Evolutionary conservation across 2,797 vertebrate genomes (phyloP), one percentile per base, ranked within the genome.

Genomic region (Graptemys geographica): DNA sequence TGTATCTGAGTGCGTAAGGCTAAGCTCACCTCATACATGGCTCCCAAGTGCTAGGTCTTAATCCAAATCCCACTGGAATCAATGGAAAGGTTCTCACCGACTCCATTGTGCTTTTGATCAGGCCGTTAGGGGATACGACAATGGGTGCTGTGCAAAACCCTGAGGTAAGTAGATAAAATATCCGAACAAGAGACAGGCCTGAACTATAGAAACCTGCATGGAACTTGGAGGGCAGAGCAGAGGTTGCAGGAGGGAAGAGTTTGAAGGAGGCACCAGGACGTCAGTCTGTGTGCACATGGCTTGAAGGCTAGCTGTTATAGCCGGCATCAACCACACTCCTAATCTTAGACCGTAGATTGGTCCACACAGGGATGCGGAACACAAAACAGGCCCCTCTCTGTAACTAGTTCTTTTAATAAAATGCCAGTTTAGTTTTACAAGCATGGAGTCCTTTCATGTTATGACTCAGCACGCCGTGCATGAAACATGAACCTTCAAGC

Each of bases 211-310:
- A 82, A 5, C 44, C 37, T 86, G 59, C n/a, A 62, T 27, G 16
- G 52, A 5, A 81, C 74, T 84, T 92, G 52, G 65, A 90, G 91
- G 86, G 49, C 83, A n/a, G 44, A 95, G 84, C 6, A 2, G 1
- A 33, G 49, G 15, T 84, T 96, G 95, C 74, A 89, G 83, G 72
- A 87, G 57, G 28, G 65, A 93, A 59, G 49, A 56, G 56, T 51
- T 85, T 81, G 83, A 83, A 72, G 11, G 11, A 94, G 2, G 28
- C 65, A 11, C 47, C 37, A 82, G 79, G 41, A 92, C 82, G 31
- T 2, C 65, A 59, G 18, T 51, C 11, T 51, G 3, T 47, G 59
- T 13, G 25, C 27, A 18, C 1, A 1, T 2, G 12, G 12, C 83
- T 87, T 91, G 55, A 90, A 13, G 4, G 47, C 55, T 15, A 85